Evolutionary conservation across 2,113 vertebrate genomes (phyloP).

Genomic region (Notarius lentiginosus): DNA sequence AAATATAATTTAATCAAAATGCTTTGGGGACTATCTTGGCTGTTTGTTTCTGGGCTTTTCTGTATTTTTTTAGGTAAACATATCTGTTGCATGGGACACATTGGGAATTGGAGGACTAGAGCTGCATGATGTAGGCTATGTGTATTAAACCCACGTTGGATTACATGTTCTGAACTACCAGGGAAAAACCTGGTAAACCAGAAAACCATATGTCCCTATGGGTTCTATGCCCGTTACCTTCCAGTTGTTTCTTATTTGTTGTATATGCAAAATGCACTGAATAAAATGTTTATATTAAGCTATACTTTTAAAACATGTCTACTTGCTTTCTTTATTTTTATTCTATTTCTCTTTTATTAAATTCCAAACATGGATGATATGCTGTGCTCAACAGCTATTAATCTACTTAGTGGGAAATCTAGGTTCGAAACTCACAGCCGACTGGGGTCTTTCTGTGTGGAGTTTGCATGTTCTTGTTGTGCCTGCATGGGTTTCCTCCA

Average conservation of each 20-base stretch:
- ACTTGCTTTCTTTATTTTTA: slow-evolving; percentile 48
- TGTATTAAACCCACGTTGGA: slow-evolving; percentile 91
- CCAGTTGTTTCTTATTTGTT: slow-evolving; percentile 98
- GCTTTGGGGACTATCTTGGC: slow-evolving; percentile 73
- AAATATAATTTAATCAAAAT: slow-evolving; percentile 84
- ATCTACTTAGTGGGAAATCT: not conserved
- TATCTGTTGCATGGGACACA: slow-evolving; percentile 98
- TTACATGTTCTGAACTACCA: slow-evolving; percentile 88
- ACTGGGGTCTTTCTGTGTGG: too few species aligned
- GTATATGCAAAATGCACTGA: slow-evolving; percentile 98
- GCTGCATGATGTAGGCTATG: slow-evolving; percentile 98
- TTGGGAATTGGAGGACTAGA: slow-evolving; percentile 89
- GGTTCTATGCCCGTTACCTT: slow-evolving; percentile 81
- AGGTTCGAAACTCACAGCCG: too few species aligned
- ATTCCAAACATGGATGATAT: not conserved
- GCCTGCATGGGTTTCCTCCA: too few species aligned
- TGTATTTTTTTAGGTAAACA: slow-evolving; percentile 62
- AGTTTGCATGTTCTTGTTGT: too few species aligned
- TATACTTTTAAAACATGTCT: slow-evolving; percentile 81
- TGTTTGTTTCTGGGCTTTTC: slow-evolving; percentile 48
- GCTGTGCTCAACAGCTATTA: not conserved
- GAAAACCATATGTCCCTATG: slow-evolving; percentile 78
- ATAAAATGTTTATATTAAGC: slow-evolving; percentile 96
- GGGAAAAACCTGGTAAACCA: slow-evolving; percentile 67
- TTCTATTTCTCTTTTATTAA: not conserved